Conservation (phyloP, 2,113 vertebrate species). For the Tenebrosternarchus preto region DNA sequence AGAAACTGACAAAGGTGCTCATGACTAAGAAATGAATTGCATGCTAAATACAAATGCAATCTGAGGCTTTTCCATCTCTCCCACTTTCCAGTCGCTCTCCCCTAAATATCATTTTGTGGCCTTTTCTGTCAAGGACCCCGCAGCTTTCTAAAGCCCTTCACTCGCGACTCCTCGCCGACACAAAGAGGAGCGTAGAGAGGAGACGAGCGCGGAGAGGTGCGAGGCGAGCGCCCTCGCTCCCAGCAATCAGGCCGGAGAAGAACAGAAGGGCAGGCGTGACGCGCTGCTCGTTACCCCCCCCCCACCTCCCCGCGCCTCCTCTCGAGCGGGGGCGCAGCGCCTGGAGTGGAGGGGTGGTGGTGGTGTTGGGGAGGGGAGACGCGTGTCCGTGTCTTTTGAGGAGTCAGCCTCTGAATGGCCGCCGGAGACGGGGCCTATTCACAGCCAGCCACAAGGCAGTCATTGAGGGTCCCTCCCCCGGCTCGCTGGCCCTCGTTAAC, state of each 20-base stretch:
- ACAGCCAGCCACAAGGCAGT: slow-evolving; percentile 40
- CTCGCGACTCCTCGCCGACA: slow-evolving; percentile 6
- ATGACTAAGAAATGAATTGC: not conserved
- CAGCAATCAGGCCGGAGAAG: slow-evolving; percentile 41
- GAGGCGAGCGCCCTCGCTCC: slow-evolving; percentile 20
- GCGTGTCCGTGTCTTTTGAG: slow-evolving; percentile 49
- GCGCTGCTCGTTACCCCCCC: slow-evolving; percentile 32
- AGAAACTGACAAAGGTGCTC: not conserved
- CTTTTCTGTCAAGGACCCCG: slow-evolving; percentile 1
- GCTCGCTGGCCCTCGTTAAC: slow-evolving; percentile 41
- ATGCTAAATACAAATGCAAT: not conserved
- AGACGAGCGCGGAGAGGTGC: slow-evolving; percentile 13
- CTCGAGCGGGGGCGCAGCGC: too few relatives aligned
- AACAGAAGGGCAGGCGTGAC: slow-evolving; percentile 33
- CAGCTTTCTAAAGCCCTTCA: not conserved
- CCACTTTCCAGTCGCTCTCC: not conserved
- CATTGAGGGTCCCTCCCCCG: slow-evolving; percentile 38
- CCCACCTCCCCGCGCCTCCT: too few relatives aligned
- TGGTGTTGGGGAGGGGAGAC: slow-evolving; percentile 29
- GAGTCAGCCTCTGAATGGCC: slow-evolving; percentile 3
- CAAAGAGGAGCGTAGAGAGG: slow-evolving; percentile 14
- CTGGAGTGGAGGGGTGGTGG: not conserved
- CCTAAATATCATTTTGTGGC: not conserved
- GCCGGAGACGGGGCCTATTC: slow-evolving; percentile 42
- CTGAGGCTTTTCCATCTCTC: not conserved